Conservation (phyloP, 1,140 invertebrate genomes). For the Proales similis region DNA sequence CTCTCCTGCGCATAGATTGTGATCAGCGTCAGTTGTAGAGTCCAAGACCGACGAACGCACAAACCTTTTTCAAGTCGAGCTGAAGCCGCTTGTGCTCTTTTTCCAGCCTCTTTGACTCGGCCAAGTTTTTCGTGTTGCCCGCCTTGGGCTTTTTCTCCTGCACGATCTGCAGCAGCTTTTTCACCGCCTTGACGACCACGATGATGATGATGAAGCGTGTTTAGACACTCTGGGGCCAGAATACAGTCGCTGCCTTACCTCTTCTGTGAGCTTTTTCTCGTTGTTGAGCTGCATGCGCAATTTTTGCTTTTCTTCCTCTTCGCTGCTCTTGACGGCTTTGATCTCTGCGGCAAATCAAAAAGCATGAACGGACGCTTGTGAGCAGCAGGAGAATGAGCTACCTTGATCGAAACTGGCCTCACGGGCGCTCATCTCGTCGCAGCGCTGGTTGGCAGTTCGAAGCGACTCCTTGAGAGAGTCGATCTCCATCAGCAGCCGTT, state of each 20-base stretch:
- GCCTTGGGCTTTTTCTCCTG: slow-evolving; percentile 67
- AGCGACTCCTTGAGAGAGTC: too few relatives aligned
- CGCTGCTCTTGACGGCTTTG: background rate
- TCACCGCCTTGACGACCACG: slow-evolving; percentile 65
- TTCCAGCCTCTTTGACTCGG: slow-evolving; percentile 77
- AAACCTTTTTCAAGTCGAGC: slow-evolving; percentile 86
- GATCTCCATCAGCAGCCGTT: slow-evolving; percentile 21
- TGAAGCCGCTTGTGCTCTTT: slow-evolving; percentile 88
- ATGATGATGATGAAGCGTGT: background rate
- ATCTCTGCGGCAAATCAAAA: too few relatives aligned
- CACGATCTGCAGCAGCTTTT: slow-evolving; percentile 93
- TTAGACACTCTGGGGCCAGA: background rate
- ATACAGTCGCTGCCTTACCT: slow-evolving; percentile 42
- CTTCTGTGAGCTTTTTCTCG: slow-evolving; percentile 64
- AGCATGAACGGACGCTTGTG: too few relatives aligned
- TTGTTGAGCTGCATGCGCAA: slow-evolving; percentile 71
- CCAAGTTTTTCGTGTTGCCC: slow-evolving; percentile 59
- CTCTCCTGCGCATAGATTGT: slow-evolving; percentile 53
- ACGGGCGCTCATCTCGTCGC: too few relatives aligned
- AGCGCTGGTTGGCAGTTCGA: too few relatives aligned
- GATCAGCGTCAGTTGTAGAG: slow-evolving; percentile 56
- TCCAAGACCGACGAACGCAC: slow-evolving; percentile 80
- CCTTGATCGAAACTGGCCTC: too few relatives aligned
- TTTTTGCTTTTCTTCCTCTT: slow-evolving; percentile 35
- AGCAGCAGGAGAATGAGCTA: too few relatives aligned